Conservation (phyloP, 2,113 vertebrate species). For the Urocynchramus pylzowi region DNA sequence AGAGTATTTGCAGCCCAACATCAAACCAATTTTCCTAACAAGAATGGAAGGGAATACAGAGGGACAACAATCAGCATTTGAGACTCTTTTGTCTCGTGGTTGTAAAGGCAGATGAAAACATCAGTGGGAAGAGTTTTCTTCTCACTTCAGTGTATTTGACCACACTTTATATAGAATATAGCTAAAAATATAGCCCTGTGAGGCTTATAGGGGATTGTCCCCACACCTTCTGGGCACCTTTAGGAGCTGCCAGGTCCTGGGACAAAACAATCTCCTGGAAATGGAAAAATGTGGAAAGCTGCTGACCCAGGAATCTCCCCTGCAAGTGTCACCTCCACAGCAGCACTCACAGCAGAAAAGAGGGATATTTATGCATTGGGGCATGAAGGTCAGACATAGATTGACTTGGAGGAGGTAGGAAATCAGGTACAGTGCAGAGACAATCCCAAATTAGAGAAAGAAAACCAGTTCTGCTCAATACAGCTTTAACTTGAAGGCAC, state of each 20-base stretch:
- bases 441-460: not conserved
- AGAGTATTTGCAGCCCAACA: not conserved
- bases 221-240: not conserved
- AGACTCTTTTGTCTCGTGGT: not conserved
- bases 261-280: not conserved
- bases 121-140: not conserved
- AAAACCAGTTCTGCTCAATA: not conserved
- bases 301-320: not conserved
- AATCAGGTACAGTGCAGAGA: not conserved
- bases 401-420: not conserved
- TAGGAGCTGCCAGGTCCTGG: not conserved
- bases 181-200: not conserved
- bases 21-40: conserved; percentile 44
- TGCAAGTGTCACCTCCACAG: not conserved
- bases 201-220: not conserved
- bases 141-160: not conserved
- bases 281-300: not conserved
- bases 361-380: not conserved
- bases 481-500: not conserved
- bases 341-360: not conserved
- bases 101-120: conserved; percentile 1
- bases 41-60: conserved; percentile 11
- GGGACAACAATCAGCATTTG: not conserved
- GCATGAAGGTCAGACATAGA: not conserved
- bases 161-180: not conserved